A percentile compares a stretch with the other conserved stretches of the same genome.
These are phyloP conservation scores for Drosophila baimaii DNA, from an alignment of 1,140 invertebrate species.

Conservation along the genomic window DNA sequence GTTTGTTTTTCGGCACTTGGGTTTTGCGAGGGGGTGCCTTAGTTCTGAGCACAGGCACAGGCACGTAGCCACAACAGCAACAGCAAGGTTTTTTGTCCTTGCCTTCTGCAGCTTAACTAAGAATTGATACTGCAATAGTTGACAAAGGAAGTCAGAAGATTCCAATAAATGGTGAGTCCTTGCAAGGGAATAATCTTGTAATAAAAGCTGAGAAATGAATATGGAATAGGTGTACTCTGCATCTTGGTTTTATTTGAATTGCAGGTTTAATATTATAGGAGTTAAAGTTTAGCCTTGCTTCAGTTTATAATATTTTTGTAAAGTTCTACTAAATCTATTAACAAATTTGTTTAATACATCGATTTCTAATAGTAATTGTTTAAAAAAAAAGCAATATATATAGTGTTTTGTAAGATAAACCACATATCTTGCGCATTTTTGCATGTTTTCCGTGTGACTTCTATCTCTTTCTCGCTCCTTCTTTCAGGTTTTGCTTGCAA, in stretches of 20 bases:
- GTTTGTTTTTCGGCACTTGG: slow-evolving; percentile 28
- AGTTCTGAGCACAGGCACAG: slow-evolving; percentile 6
- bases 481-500: no score
- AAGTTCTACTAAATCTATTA: no score
- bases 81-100: slow-evolving; percentile 22
- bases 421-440: no score
- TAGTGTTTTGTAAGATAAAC: no score
- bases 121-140: slow-evolving; percentile 39
- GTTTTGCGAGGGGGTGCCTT: neutral
- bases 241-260: neutral
- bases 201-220: neutral
- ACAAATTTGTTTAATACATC: no score
- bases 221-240: neutral
- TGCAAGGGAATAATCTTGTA: neutral
- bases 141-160: neutral
- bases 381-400: no score
- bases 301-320: no score
- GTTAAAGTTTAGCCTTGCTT: neutral
- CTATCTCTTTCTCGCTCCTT: no score
- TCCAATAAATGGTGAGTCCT: slow-evolving; percentile 1
- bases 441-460: no score
- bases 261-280: neutral
- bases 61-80: slow-evolving; percentile 36
- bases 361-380: no score
- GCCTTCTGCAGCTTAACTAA: slow-evolving; percentile 12